Evolutionary conservation across 2,888 invertebrate genomes (phyloP), one percentile per base, ranked within the genome.

Genomic region (Eudemis profundana): DNA sequence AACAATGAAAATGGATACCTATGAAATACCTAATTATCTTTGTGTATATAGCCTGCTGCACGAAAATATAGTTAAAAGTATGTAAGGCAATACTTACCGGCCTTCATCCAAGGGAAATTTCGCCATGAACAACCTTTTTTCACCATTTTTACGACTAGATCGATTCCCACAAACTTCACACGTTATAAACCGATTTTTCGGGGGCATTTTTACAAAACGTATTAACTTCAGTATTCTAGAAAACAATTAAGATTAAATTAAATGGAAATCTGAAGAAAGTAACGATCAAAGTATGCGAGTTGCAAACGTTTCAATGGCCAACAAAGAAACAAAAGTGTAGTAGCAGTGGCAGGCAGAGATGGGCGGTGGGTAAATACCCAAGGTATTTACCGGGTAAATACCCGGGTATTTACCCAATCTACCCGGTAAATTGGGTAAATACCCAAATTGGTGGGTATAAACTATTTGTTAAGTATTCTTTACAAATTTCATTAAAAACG

Each of bases 161-260:
- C 65, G 65, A 19, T 27, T 7, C 50, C 53, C 53, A 65, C 65
- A 65, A 14, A 59, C 47, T 65, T 65, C 59, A 59, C 59, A 59
- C 5, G 53, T 50, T 29, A 53, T 57, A 44, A 53, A 65, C 2
- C 53, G 46, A 59, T 40, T 65, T 51, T 53, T 64, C 21, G 59
- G 59, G 27, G 64, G 51, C 64, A 65, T 65, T 60, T 53, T 63
- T 29, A 27, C 33, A 33, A 27, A 50, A 40, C 4, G n/a, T 40
- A 40, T 7, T 15, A 4, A 14, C 15, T n/a, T n/a, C 14, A 40
- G 15, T 40, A 10, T 33, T 4, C 23, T 23, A 23, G 8, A 33
- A 10, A 33, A 8, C 5, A 33, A 33, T 8, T 33, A 33, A 33
- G 12, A 8, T 10, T 33, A 33, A 33, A 8, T 33, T 8, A 33